phyloP scores from a whole-genome alignment of 2,888 invertebrate species.

The Metopia argyrocephala region DNA sequence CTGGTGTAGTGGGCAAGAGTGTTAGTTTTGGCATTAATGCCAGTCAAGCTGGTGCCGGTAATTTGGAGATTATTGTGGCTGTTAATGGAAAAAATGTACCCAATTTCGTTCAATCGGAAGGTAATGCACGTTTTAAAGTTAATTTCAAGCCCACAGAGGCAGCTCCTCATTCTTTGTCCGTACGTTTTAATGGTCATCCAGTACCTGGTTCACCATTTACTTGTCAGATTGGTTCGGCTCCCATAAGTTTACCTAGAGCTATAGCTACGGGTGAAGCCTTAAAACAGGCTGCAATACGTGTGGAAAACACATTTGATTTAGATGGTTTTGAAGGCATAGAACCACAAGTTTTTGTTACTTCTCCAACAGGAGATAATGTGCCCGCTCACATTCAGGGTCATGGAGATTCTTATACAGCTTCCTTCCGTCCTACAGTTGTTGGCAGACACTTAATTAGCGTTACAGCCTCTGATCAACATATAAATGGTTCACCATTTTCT shows the following conservation, averaged over 20 bases:
- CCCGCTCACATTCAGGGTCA: conserved; percentile 84
- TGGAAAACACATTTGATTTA: conserved; percentile 81
- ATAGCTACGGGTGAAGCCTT: conserved; percentile 77
- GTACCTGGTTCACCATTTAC: conserved; percentile 96
- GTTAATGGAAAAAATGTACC: conserved; percentile 98
- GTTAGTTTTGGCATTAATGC: conserved; percentile 95
- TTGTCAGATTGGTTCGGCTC: conserved; percentile 85
- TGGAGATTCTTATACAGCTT: conserved; percentile 85
- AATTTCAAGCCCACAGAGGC: conserved; percentile 98
- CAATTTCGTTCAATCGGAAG: conserved; percentile 98
- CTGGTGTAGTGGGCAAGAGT: conserved; percentile 93
- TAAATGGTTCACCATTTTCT: conserved; percentile 94
- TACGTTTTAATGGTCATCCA: conserved; percentile 88
- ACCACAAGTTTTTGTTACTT: conserved; percentile 86
- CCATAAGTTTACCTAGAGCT: conserved; percentile 82
- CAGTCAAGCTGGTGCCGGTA: conserved; percentile 93
- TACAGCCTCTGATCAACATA: conserved; percentile 89
- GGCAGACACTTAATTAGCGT: conserved; percentile 92
- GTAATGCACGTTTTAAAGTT: conserved; percentile 94
- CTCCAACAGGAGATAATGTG: conserved; percentile 90
- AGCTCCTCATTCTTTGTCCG: conserved; percentile 93
- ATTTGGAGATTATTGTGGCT: conserved; percentile 97
- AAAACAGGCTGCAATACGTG: conserved; percentile 77
- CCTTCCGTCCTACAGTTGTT: conserved; percentile 91
- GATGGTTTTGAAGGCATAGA: conserved; percentile 82